Percentiles rank a stretch among this genome's conserved stretches.
Evolutionary conservation across 2,113 vertebrate genomes (phyloP).

Genomic region (Petrocephalus microphthalmus): DNA sequence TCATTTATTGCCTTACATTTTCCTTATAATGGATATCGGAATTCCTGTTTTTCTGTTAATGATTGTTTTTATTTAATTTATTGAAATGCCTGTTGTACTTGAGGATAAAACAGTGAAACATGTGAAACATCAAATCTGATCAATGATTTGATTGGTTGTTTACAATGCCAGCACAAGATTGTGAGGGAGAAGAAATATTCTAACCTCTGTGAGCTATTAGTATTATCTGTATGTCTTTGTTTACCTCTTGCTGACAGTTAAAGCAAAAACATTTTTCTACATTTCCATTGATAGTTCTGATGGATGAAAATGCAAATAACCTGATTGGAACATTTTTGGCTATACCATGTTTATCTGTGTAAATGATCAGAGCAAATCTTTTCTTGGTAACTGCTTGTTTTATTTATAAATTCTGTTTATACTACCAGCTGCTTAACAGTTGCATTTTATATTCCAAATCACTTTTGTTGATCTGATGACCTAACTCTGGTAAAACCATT

Average conservation of each 20-base stretch:
- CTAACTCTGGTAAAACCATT: neutral
- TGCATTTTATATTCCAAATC: neutral
- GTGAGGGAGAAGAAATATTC: neutral
- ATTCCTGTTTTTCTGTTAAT: neutral
- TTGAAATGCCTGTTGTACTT: constrained; percentile 15
- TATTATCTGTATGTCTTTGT: neutral
- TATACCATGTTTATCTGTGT: neutral
- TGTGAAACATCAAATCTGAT: neutral
- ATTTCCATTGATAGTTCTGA: neutral
- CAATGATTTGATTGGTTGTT: neutral
- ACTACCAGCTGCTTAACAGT: constrained; percentile 4
- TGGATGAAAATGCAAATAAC: neutral
- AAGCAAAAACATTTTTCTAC: neutral
- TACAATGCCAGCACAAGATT: neutral
- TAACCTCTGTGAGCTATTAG: neutral
- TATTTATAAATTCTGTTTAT: neutral
- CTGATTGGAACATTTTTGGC: neutral
- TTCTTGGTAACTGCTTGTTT: neutral
- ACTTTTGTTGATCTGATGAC: neutral
- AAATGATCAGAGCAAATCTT: neutral
- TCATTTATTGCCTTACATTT: neutral
- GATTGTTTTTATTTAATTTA: neutral
- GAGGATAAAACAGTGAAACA: neutral
- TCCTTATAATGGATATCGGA: neutral
- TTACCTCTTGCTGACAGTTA: neutral